Percentiles rank a stretch among this genome's conserved stretches.
Evolutionary conservation across 2,888 invertebrate genomes (phyloP).

Genomic region (Cheilosia scutellata): DNA sequence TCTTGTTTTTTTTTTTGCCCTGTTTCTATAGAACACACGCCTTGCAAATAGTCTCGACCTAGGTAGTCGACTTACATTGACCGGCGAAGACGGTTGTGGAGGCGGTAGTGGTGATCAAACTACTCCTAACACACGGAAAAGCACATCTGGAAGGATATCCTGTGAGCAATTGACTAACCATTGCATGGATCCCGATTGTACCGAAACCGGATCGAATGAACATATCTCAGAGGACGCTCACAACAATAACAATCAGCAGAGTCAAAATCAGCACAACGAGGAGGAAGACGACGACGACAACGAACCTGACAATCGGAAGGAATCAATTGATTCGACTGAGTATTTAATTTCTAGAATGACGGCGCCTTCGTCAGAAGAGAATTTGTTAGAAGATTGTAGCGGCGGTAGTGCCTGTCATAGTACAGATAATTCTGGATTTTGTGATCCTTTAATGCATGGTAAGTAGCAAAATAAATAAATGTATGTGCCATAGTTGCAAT

Average conservation of each 20-base stretch:
- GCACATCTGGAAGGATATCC: slow-evolving; percentile 78
- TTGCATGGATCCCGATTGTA: slow-evolving; percentile 82
- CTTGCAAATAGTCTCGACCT: slow-evolving; percentile 79
- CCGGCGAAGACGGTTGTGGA: slow-evolving; percentile 78
- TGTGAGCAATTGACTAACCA: slow-evolving; percentile 80
- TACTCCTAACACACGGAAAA: slow-evolving; percentile 79
- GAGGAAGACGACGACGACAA: slow-evolving; percentile 76
- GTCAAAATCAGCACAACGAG: slow-evolving; percentile 61
- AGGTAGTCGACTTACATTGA: slow-evolving; percentile 80
- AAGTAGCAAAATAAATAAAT: not conserved
- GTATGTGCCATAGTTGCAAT: not conserved
- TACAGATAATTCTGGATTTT: slow-evolving; percentile 79
- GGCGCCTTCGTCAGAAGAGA: slow-evolving; percentile 79
- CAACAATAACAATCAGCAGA: slow-evolving; percentile 68
- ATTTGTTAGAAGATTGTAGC: slow-evolving; percentile 79
- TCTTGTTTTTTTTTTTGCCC: slow-evolving; percentile 3
- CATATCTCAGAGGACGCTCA: slow-evolving; percentile 71
- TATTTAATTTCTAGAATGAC: slow-evolving; percentile 80
- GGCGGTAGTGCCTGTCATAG: slow-evolving; percentile 75
- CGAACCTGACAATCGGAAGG: slow-evolving; percentile 78
- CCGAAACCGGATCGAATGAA: slow-evolving; percentile 76
- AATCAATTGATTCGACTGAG: slow-evolving; percentile 80
- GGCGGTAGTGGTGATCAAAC: slow-evolving; percentile 63
- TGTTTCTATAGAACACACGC: slow-evolving; percentile 79
- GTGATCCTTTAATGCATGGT: slow-evolving; percentile 80